A percentile compares a stretch with the other conserved stretches of the same genome.
phyloP scores from a whole-genome alignment of 2,888 invertebrate species.

The Lissonota sp. region DNA sequence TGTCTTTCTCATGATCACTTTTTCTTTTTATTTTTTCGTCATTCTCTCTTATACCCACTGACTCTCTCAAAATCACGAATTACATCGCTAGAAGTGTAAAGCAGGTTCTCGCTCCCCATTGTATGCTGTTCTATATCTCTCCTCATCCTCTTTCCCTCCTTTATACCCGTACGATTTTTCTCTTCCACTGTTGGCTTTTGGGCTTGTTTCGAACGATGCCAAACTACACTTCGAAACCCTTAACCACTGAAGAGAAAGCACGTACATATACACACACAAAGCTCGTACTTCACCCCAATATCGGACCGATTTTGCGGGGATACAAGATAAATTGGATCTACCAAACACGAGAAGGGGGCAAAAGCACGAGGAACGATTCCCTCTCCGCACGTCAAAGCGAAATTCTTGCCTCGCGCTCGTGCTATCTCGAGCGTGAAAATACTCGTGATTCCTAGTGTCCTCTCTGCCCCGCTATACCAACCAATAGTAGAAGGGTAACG shows the following conservation, averaged over 20 bases:
- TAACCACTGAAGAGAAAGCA: constrained; percentile 27
- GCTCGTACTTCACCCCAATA: constrained; percentile 64
- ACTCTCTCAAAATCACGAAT: constrained; percentile 73
- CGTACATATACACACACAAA: constrained; percentile 10
- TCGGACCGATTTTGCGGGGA: constrained; percentile 65
- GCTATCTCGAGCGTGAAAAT: constrained; percentile 73
- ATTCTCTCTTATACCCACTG: constrained; percentile 15
- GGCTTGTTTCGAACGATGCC: constrained; percentile 30
- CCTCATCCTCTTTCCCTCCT: constrained; percentile 12
- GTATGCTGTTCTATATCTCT: constrained; percentile 26
- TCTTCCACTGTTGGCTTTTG: constrained; percentile 34
- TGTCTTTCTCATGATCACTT: constrained; percentile 49
- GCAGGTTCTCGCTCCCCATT: constrained; percentile 19
- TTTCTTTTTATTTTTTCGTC: constrained; percentile 23
- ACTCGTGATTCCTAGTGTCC: constrained; percentile 66
- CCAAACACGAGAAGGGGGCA: constrained; percentile 65
- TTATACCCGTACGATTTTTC: constrained; percentile 34
- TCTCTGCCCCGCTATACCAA: no score
- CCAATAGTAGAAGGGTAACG: no score
- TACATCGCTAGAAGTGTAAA: constrained; percentile 39
- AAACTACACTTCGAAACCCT: background rate
- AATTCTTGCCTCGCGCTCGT: constrained; percentile 70
- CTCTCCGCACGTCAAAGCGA: constrained; percentile 72
- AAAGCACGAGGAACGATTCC: constrained; percentile 44
- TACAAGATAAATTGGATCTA: constrained; percentile 75